These are phyloP conservation scores for Kryptolebias marmoratus DNA, from an alignment of 2,113 vertebrate genomes.

Conservation along the genomic window DNA sequence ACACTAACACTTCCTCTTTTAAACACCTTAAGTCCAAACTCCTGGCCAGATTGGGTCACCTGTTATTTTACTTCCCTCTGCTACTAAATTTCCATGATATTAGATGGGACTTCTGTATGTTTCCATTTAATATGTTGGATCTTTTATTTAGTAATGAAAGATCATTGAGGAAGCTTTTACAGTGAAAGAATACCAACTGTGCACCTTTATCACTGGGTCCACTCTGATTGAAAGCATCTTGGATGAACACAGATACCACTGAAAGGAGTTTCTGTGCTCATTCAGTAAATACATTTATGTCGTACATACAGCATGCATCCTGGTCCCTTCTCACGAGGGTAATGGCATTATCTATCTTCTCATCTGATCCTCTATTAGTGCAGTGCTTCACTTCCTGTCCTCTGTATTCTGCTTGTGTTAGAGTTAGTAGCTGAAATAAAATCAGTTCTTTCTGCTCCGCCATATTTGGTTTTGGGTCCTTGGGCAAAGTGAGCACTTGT, in stretches of 20 bases:
- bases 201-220: slow-evolving; percentile 1
- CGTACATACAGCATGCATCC: neutral
- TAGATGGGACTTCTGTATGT: neutral
- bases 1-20: slow-evolving; percentile 27
- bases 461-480: neutral
- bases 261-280: neutral
- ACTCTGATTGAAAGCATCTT: neutral
- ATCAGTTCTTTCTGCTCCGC: slow-evolving; percentile 14
- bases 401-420: neutral
- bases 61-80: slow-evolving; percentile 25
- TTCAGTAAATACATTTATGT: neutral
- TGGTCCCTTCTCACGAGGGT: too few species aligned
- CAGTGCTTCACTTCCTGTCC: neutral
- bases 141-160: slow-evolving; percentile 39
- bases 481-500: neutral
- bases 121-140: neutral
- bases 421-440: slow-evolving; percentile 4
- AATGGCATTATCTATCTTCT: too few species aligned
- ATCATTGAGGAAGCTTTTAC: neutral
- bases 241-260: neutral
- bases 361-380: slow-evolving; percentile 33
- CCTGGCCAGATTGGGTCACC: neutral
- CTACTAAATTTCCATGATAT: slow-evolving; percentile 15
- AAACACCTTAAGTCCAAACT: neutral
- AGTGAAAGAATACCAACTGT: slow-evolving; percentile 22